phyloP scores from a whole-genome alignment of 2,888 invertebrate genomes.

The Luperina testacea region DNA sequence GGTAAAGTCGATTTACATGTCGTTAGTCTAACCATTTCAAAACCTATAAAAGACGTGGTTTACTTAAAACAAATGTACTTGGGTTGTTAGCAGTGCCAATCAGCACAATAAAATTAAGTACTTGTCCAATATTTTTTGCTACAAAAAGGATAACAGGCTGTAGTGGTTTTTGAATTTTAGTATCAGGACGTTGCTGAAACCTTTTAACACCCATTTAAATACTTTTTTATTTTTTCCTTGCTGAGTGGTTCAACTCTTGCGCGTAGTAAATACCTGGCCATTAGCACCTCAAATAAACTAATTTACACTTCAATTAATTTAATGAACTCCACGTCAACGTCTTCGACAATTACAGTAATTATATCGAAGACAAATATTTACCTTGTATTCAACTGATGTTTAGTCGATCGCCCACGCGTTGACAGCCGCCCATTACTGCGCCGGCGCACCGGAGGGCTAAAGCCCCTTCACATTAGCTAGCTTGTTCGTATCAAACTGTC shows the following conservation, averaged over 20 bases:
- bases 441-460: slow-evolving; percentile 76
- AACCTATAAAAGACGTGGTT: slow-evolving; percentile 14
- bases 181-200: slow-evolving; percentile 14
- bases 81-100: background rate
- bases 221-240: background rate
- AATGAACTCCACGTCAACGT: slow-evolving; percentile 53
- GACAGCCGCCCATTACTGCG: slow-evolving; percentile 83
- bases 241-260: slow-evolving; percentile 9
- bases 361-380: slow-evolving; percentile 87
- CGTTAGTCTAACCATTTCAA: slow-evolving; percentile 1
- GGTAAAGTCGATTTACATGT: slow-evolving; percentile 16
- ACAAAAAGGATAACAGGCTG: slow-evolving; percentile 3
- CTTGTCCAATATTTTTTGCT: background rate
- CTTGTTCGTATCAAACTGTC: slow-evolving; percentile 58
- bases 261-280: slow-evolving; percentile 24
- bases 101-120: background rate
- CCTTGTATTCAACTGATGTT: slow-evolving; percentile 83
- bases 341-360: slow-evolving; percentile 82
- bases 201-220: slow-evolving; percentile 18
- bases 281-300: slow-evolving; percentile 58
- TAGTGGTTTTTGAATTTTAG: slow-evolving; percentile 6
- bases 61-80: background rate
- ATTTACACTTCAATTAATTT: slow-evolving; percentile 64
- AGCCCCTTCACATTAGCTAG: slow-evolving; percentile 72
- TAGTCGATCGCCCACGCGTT: slow-evolving; percentile 84